Evolutionary conservation across 1,140 invertebrate genomes (phyloP), one percentile per base, ranked within the genome.

Genomic region (Calycopis cecrops): DNA sequence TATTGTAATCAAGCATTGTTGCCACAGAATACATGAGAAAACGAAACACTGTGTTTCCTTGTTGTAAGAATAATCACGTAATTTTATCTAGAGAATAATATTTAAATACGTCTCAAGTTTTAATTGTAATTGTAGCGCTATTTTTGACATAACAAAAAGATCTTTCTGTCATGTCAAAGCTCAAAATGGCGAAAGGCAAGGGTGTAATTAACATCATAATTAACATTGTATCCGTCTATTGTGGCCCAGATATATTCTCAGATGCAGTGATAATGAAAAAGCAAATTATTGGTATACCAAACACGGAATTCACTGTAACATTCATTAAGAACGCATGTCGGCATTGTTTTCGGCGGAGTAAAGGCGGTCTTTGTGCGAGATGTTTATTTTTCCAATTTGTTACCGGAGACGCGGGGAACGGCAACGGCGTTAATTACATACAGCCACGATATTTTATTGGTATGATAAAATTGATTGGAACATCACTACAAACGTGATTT

Each of bases 321-420:
- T 12, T 35, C 16, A 18, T 17, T 18, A 52, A 55, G 69, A 79
- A 76, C 69, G 80, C 21, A 28, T 28, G 21, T 67, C 70, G 71
- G 67, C 67, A 75, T 79, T 79, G 71, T 81, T 58, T 44, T 73
- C 55, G 63, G 55, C 61, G 64, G 77, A 65, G 77, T 76, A 71
- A 79, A 81, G 68, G 67, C 68, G 63, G 65, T 73, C 80, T 79
- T 86, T 86, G 80, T 84, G 51, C 59, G 48, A 64, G 38, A 54
- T 77, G 76, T 86, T 83, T 82, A 71, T 78, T 79, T 76, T 77
- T 78, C 71, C 60, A 73, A 76, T 80, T 76, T 57, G 48, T 76
- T 77, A 67, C 51, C 55, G 57, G 63, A 73, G 67, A 58, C 60
- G 59, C 48, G 33, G 55, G 48, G 21, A 52, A 50, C 54, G 48